Conservation (phyloP, 2,888 invertebrate species). For the Frankliniella intonsa region DNA sequence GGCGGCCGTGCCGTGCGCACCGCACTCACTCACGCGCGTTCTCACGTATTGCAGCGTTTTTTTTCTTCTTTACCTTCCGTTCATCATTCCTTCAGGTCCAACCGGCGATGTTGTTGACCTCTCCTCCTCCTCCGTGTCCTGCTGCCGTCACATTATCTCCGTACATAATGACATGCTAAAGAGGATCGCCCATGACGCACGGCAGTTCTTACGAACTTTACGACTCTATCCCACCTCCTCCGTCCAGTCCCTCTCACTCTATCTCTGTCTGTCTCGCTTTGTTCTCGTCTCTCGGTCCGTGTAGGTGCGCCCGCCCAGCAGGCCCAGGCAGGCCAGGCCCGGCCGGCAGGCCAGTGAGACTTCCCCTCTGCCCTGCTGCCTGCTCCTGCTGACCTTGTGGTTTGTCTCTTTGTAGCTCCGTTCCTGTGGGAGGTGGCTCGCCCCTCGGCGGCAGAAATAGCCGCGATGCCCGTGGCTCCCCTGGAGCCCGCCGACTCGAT, state of each 20-base stretch:
- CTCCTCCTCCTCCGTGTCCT: background rate
- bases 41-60: background rate
- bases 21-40: background rate
- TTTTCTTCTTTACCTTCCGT: background rate
- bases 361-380: background rate
- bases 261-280: background rate
- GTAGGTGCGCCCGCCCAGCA: background rate
- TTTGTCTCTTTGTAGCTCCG: constrained; percentile 24
- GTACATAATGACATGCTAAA: too few relatives aligned
- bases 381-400: background rate
- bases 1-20: background rate
- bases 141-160: too few relatives aligned
- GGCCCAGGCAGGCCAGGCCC: too few relatives aligned
- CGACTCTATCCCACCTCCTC: background rate
- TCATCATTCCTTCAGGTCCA: background rate
- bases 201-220: too few relatives aligned
- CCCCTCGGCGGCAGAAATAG: constrained; percentile 6
- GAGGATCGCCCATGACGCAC: too few relatives aligned
- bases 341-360: too few relatives aligned
- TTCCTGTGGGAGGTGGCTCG: constrained; percentile 21
- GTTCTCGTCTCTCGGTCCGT: background rate
- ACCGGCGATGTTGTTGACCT: background rate
- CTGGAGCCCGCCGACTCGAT: background rate
- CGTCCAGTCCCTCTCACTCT: background rate
- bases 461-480: background rate